Evolutionary conservation across 1,140 invertebrate species (phyloP), one percentile per base, ranked within the genome.

Genomic region (Drosophila nigromelanica): DNA sequence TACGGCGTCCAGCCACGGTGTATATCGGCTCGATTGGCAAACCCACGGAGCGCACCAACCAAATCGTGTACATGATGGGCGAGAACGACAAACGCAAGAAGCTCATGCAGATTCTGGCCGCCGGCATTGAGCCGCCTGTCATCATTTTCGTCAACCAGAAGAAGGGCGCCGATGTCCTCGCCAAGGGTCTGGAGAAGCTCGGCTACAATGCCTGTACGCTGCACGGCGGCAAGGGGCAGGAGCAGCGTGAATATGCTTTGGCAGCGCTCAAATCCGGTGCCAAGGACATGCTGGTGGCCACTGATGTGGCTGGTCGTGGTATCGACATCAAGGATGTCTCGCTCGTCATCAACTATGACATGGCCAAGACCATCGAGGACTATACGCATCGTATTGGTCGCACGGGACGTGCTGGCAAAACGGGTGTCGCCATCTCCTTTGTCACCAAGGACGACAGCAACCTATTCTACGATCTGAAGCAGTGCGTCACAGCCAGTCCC

Each of bases 71-170:
- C 93, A 96, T 99, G 94, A 95, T 99, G 89, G 94, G 96, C 21
- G 98, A 99, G 92, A 95, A 96, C 64, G 97, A 99, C 80, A 99
- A 99, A 92, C 95, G 97, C 58, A 96, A 96, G 85, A 97, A 97
- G 92, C 93, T 98, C 3, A 95, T 98, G 92, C 96, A 98, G 89
- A 96, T 98, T 79, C 93, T 98, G 5, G 96, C 95, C 70, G 94
- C 95, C 62, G 96, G 97, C 7, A 95, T 99, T 42, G 97, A 98
- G 91, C 98, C 98, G 3, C 99, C 99, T 1, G 96, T 99, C 55
- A 99, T 99, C 83, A 99, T 99, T 85, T 99, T 99, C 90, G 99
- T 99, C 74, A 99, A 99, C 92, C 98, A 99, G 93, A 99, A 99
- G 95, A 99, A 99, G 93, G 99, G 98, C 73, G 99, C 98, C 1